These are phyloP conservation scores for Tribolium castaneum DNA, from an alignment of 1,140 invertebrate species.

Conservation along the genomic window DNA sequence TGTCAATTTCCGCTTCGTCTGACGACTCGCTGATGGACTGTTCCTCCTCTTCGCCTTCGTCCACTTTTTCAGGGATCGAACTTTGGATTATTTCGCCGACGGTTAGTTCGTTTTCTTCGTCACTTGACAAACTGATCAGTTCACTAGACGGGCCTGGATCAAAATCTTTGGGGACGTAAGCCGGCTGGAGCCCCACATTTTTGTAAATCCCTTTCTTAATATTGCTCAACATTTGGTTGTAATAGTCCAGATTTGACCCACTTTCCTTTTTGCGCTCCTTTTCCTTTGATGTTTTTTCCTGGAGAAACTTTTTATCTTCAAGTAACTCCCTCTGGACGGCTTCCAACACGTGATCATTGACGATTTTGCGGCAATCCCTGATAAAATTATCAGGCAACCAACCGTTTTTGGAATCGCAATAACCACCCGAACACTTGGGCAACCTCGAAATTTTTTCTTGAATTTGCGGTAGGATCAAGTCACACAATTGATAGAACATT, in stretches of 20 bases:
- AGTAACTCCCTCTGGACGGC: conserved; percentile 67
- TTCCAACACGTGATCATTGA: conserved; percentile 71
- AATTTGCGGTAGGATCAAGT: conserved; percentile 87
- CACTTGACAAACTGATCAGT: conserved; percentile 45
- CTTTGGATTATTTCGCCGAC: conserved; percentile 45
- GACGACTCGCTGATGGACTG: conserved; percentile 50
- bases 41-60: conserved; percentile 51
- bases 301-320: conserved; percentile 41
- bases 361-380: conserved; percentile 75
- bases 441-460: conserved; percentile 80
- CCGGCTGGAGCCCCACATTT: conserved; percentile 23
- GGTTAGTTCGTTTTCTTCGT: conserved; percentile 45
- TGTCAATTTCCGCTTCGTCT: conserved; percentile 55
- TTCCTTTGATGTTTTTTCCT: conserved; percentile 41
- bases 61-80: conserved; percentile 49
- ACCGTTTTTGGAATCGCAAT: conserved; percentile 78
- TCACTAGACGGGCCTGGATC: conserved; percentile 12
- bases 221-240: conserved; percentile 52
- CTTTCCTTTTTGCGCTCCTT: conserved; percentile 32
- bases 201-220: conserved; percentile 51
- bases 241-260: conserved; percentile 35
- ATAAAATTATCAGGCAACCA: conserved; percentile 79
- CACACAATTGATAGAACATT: conserved; percentile 88
- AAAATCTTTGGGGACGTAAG: not conserved
- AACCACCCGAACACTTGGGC: conserved; percentile 71